A percentile compares a stretch with the other conserved stretches of the same genome.
These are phyloP conservation scores for Gymnocheta viridis DNA, from an alignment of 2,888 invertebrate genomes.

Conservation along the genomic window DNA sequence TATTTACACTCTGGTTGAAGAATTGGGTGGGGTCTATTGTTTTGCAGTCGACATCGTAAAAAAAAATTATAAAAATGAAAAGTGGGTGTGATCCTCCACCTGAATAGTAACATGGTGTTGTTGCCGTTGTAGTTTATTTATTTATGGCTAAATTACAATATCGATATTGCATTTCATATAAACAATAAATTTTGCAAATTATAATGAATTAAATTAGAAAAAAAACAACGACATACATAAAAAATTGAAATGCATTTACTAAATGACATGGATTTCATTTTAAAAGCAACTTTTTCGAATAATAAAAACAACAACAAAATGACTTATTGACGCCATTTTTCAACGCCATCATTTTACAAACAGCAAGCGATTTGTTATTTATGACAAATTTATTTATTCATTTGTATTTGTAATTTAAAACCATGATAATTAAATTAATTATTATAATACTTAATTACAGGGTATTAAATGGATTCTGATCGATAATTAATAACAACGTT, in stretches of 20 bases:
- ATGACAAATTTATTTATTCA: conserved; percentile 64
- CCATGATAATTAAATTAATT: conserved; percentile 66
- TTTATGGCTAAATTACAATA: conserved; percentile 51
- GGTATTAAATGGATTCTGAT: conserved; percentile 60
- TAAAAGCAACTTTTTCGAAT: conserved; percentile 25
- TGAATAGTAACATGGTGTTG: conserved; percentile 38
- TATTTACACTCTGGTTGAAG: conserved; percentile 37
- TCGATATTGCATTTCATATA: conserved; percentile 45
- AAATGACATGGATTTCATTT: conserved; percentile 63
- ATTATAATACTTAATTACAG: conserved; percentile 60
- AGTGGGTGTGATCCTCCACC: conserved; percentile 67
- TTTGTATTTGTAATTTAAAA: conserved; percentile 53
- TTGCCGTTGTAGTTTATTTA: conserved; percentile 41
- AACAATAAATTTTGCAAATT: conserved; percentile 54
- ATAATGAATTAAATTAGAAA: conserved; percentile 52
- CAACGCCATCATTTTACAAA: conserved; percentile 59
- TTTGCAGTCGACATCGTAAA: conserved; percentile 23
- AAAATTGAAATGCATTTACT: conserved; percentile 29
- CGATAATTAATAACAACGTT: conserved; percentile 63
- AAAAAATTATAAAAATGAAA: background rate
- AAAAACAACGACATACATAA: background rate
- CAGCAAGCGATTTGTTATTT: conserved; percentile 61
- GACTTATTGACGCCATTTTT: conserved; percentile 70
- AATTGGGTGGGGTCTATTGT: conserved; percentile 67
- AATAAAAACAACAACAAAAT: conserved; percentile 50